Conservation (phyloP, 64 coral and sea anemone genomes). For the Porites lutea region DNA sequence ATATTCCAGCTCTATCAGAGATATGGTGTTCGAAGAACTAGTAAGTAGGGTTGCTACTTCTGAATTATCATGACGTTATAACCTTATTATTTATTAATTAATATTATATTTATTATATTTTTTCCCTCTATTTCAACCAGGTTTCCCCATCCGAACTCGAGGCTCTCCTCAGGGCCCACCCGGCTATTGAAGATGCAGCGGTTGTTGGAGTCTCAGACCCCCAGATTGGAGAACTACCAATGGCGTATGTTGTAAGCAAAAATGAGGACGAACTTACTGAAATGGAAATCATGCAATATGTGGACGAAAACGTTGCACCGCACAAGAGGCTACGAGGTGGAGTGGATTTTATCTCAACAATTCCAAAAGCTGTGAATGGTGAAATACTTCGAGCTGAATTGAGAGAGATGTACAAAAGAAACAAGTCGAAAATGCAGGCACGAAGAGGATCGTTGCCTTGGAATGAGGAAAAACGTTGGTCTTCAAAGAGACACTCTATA, state of each 20-base stretch:
- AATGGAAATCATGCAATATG: conserved; percentile 43
- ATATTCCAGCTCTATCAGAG: too few species aligned
- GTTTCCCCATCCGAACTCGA: conserved; percentile 63
- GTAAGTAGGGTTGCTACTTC: neutral
- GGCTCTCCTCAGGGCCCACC: conserved; percentile 63
- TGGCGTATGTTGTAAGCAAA: conserved; percentile 28
- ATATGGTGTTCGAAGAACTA: neutral
- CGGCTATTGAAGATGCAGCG: conserved; percentile 46
- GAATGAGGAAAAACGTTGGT: neutral
- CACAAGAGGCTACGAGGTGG: conserved; percentile 57
- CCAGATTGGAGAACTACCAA: conserved; percentile 40
- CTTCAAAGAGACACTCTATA: conserved; percentile 2
- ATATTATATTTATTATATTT: too few species aligned
- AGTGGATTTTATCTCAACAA: conserved; percentile 30
- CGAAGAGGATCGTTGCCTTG: neutral
- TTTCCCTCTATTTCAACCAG: neutral
- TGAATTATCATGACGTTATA: neutral
- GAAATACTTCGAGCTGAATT: conserved; percentile 37
- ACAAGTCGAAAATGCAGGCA: neutral
- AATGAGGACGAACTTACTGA: conserved; percentile 44
- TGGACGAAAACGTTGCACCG: conserved; percentile 46
- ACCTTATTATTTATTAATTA: too few species aligned
- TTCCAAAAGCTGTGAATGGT: conserved; percentile 19
- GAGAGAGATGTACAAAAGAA: neutral
- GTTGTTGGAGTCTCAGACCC: conserved; percentile 65